Base-by-base conservation (phyloP, 2,888 invertebrate genomes). In the Allygus modestus region DNA sequence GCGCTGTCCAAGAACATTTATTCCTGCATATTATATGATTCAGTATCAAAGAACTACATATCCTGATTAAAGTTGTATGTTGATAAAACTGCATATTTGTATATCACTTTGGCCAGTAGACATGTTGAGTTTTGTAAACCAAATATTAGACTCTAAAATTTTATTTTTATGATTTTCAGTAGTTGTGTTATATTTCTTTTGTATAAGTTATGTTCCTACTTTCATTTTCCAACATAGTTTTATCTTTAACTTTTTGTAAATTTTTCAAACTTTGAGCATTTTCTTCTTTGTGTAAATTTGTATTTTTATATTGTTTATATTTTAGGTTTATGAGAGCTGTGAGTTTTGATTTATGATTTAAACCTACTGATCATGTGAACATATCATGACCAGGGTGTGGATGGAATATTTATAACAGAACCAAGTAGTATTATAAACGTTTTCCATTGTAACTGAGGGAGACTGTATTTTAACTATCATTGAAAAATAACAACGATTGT, bases 61-160 rank as follows among this genome's bases (percentile, higher is more conserved):
- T n/a, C n/a, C n/a, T n/a, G n/a, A n/a, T n/a, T n/a, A n/a, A n/a
- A n/a, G n/a, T 9, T 9, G 37, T 37, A 37, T 37, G 9, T 37
- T 20, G 73, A 73, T 73, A 37, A 73, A 41, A 73, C 73, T 73
- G 73, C 73, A 73, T 73, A 0, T 15, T 65, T 54, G 54, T 54
- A 17, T 20, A 31, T 28, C 26, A 28, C 0, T 73, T 23, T 23
- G 73, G 73, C 73, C 73, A 73, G 73, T 73, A 73, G 73, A 41
- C 65, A 73, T 37, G 41, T 73, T 20, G 73, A 73, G 37, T 23
- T 73, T 41, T 31, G 23, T 73, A 20, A 73, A 73, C 73, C 73
- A 73, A 73, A 73, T 73, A 73, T 73, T 73, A 73, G 73, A 41
- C 41, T 73, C 23, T 65, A 54, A 54, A 26, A 2, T 5, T 65